Base-by-base conservation (phyloP, 2,113 vertebrate species). In the Platysteira castanea region DNA sequence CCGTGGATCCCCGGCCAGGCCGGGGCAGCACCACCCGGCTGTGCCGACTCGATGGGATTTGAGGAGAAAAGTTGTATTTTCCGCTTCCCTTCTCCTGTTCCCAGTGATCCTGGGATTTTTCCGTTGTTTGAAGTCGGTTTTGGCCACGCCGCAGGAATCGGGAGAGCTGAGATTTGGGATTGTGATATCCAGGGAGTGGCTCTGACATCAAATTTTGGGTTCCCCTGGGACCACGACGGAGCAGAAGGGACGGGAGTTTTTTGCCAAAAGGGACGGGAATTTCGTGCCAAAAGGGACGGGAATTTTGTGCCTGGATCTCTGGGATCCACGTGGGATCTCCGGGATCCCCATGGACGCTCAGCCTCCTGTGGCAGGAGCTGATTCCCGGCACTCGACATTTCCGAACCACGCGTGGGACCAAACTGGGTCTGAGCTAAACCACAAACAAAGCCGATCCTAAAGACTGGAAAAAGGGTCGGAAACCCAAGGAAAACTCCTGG, bases 401-500 rank as follows among this genome's bases (percentile, higher is more conserved):
- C 17, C 0, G 3, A 80, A 6, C 67, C 30, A 37, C 33, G 15
- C 1, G 1, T 6, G 13, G 21, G 27, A 75, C 7, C 11, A 68
- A 67, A 12, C 37, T 27, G 9, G 11, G n/a, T 46, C 30, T 44
- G 90, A 61, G 54, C 17, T 69, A 69, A 86, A 47, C 5, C 18
- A 46, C 8, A 6, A 61, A 54, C 7, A 33, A 79, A 67, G 42
- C 39, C 39, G 11, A 18, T 10, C 31, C 12, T 42, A 65, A 42
- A 2, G 1, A 11, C 7, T 27, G 14, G 46, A 4, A 41, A 33
- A 61, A 64, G 37, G 2, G 4, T 17, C 3, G 27, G 21, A 81
- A 93, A 56, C 5, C 13, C 71, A 27, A 35, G 56, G 18, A 65
- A 87, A 87, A 20, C 42, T 15, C 10, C 47, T 50, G 46, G 19